Base-by-base conservation (phyloP, 2,113 vertebrate genomes). In the Calidris pygmaea region DNA sequence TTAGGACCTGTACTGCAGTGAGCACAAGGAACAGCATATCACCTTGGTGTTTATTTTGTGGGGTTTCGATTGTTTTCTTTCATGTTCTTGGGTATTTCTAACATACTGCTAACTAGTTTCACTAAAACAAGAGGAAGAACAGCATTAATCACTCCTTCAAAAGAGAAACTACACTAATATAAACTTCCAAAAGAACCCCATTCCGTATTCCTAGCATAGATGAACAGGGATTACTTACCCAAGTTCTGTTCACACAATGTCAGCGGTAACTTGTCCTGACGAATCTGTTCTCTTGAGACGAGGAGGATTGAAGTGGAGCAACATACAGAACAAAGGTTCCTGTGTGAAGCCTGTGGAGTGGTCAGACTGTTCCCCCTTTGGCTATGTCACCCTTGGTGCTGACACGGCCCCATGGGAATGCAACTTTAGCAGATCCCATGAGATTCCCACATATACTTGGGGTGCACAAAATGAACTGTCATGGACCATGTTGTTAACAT, bases 361-460 rank as follows among this genome's bases (percentile, higher is more conserved):
- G 13, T 56, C 74, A 80, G 34, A 23, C 29, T 0, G 0, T 34
- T 56, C 45, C 29, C n/a, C n/a, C 7, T 41, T 53, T 4, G 11
- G 29, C 2, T 0, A 14, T 32, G n/a, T 41, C 41, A 62, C 12
- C 16, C 5, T 39, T 66, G 56, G 21, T 81, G 22, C 47, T 72
- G 68, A 50, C 3, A 20, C 6, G 3, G 3, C 21, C 23, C 56
- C 18, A 15, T 0, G 1, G 60, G 23, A 60, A 7, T n/a, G 9
- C 11, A 70, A 19, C 39, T 59, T 88, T 3, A 68, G 27, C 30
- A 63, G 47, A 63, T 39, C n/a, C 48, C 37, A 3, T 48, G 27
- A 82, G 32, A 77, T 63, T 58, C 12, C 48, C 27, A 53, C 14
- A 14, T 1, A 1, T n/a, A 29, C 12, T n/a, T 43, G n/a, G 19